Evolutionary conservation across 2,113 vertebrate genomes (phyloP).

Genomic region (Brevimyrus niger): DNA sequence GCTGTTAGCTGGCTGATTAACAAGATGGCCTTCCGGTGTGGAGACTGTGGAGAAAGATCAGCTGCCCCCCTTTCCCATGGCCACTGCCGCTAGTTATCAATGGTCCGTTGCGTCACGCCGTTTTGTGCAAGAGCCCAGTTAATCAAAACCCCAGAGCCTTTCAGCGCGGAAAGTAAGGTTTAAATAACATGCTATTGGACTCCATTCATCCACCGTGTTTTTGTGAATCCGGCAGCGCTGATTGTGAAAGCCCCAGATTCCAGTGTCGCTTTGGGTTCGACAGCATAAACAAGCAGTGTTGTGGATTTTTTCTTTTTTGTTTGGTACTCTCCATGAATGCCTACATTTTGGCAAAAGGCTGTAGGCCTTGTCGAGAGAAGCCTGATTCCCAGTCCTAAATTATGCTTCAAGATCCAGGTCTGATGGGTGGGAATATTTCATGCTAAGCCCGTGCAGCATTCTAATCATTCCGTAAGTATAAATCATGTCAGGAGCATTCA

Average conservation of each 20-base stretch:
- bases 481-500: neutral
- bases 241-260: constrained; percentile 38
- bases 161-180: constrained; percentile 7
- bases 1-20: neutral
- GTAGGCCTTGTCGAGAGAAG: neutral
- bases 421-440: neutral
- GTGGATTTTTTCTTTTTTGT: constrained; percentile 9
- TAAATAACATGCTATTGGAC: neutral
- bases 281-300: constrained; percentile 32
- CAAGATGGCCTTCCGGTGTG: neutral
- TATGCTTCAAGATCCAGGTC: neutral
- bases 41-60: neutral
- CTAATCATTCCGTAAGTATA: neutral
- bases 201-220: constrained; percentile 26
- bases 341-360: constrained; percentile 8
- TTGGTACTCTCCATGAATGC: constrained; percentile 13
- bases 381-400: neutral
- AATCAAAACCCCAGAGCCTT: constrained; percentile 18
- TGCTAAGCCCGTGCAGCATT: neutral
- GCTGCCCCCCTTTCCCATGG: neutral
- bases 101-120: constrained; percentile 11
- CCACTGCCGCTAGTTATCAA: neutral
- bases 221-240: neutral
- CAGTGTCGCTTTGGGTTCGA: constrained; percentile 20
- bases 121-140: neutral